Conservation (phyloP, 2,888 invertebrate species). For the Chirona hameri region DNA sequence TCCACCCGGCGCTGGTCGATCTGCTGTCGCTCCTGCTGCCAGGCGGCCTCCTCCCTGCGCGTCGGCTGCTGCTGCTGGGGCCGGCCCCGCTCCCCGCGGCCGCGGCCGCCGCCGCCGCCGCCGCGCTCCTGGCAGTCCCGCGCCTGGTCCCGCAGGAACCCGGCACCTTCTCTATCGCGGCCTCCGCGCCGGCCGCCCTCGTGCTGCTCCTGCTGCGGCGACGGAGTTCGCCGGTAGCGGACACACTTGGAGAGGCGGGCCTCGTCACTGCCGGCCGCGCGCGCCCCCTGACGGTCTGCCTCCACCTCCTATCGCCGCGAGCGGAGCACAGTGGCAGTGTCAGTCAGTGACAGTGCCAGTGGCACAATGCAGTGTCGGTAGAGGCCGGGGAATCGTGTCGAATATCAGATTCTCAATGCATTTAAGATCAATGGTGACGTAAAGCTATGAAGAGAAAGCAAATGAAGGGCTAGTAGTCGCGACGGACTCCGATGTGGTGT, state of each 20-base stretch:
- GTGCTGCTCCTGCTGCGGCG: neutral
- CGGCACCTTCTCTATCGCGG: neutral
- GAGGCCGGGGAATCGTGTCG: too few species aligned
- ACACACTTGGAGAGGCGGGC: neutral
- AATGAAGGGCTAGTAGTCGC: too few species aligned
- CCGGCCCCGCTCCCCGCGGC: neutral
- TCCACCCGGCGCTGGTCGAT: conserved; percentile 2
- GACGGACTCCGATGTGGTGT: neutral
- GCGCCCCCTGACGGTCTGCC: neutral
- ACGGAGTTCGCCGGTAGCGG: neutral
- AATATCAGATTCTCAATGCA: too few species aligned
- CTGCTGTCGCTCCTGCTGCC: neutral
- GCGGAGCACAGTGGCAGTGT: too few species aligned
- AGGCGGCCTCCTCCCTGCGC: neutral
- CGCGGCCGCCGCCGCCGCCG: neutral
- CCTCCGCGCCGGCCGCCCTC: neutral
- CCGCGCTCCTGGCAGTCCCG: neutral
- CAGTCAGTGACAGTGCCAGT: too few species aligned
- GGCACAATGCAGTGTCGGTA: too few species aligned
- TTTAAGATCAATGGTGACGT: too few species aligned
- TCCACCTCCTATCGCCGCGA: neutral
- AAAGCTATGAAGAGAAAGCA: too few species aligned
- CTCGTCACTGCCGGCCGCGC: neutral
- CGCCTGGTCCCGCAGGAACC: neutral
- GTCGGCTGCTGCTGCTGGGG: neutral